These are phyloP conservation scores for Philonicus albiceps DNA, from an alignment of 2,888 invertebrate species.

Conservation along the genomic window DNA sequence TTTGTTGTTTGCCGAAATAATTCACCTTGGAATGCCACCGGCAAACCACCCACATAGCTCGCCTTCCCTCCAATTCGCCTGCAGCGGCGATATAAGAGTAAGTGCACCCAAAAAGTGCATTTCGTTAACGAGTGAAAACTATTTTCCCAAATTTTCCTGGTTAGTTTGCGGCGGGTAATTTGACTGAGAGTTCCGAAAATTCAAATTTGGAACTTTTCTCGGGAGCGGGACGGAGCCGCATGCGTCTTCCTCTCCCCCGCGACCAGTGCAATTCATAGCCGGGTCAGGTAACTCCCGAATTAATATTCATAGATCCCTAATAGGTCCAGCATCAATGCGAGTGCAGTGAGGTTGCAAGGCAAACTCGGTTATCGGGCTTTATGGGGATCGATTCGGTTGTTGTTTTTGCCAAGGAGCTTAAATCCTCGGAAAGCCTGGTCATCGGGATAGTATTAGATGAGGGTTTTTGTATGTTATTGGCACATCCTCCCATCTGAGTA, in stretches of 20 bases:
- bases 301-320: slow-evolving; percentile 21
- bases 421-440: neutral
- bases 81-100: neutral
- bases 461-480: neutral
- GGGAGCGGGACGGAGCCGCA: neutral
- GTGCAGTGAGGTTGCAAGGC: neutral
- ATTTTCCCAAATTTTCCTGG: neutral
- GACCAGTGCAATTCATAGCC: neutral
- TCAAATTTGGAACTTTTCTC: neutral
- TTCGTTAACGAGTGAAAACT: neutral
- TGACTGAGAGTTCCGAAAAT: neutral
- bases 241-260: neutral
- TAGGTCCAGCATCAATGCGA: neutral
- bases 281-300: neutral
- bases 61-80: neutral
- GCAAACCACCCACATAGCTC: neutral
- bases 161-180: neutral
- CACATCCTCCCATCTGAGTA: neutral
- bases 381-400: neutral
- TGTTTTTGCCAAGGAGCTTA: neutral
- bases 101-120: neutral
- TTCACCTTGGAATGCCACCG: neutral
- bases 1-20: slow-evolving; percentile 4
- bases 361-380: neutral
- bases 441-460: neutral